A percentile compares a stretch with the other conserved stretches of the same genome.
Conservation (phyloP, 1,140 invertebrate genomes). For the Acyrthosiphon pisum region DNA sequence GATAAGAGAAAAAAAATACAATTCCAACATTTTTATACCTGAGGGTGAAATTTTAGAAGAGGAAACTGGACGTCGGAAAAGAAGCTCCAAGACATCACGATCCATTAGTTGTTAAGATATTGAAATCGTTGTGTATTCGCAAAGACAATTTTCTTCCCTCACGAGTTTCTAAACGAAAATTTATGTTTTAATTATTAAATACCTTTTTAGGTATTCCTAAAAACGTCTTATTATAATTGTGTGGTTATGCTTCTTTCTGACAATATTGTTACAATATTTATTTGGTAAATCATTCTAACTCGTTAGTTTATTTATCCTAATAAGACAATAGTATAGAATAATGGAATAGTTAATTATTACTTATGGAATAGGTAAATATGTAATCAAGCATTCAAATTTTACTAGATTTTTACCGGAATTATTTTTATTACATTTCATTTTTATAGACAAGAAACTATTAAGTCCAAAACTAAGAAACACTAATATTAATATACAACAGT, state of each 20-base stretch:
- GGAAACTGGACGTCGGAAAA: background rate
- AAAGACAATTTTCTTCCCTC: background rate
- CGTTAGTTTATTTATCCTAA: background rate
- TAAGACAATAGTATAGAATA: background rate
- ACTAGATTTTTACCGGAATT: background rate
- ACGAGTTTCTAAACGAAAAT: background rate
- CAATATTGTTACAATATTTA: background rate
- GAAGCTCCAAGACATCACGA: background rate
- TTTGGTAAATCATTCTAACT: background rate
- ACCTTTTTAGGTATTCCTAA: no score
- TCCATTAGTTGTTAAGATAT: background rate
- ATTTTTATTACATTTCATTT: background rate
- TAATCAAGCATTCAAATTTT: background rate
- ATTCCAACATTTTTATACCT: conserved; percentile 1
- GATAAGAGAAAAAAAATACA: background rate
- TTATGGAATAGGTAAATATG: background rate
- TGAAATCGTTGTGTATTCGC: background rate
- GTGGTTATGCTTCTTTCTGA: background rate
- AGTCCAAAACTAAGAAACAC: no score
- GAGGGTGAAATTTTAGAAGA: background rate
- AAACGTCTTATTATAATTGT: background rate
- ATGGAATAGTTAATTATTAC: background rate
- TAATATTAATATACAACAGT: background rate
- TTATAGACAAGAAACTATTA: background rate
- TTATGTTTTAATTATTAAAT: background rate